Conservation (phyloP, 2,888 invertebrate species). For the Dasypogon diadema region DNA sequence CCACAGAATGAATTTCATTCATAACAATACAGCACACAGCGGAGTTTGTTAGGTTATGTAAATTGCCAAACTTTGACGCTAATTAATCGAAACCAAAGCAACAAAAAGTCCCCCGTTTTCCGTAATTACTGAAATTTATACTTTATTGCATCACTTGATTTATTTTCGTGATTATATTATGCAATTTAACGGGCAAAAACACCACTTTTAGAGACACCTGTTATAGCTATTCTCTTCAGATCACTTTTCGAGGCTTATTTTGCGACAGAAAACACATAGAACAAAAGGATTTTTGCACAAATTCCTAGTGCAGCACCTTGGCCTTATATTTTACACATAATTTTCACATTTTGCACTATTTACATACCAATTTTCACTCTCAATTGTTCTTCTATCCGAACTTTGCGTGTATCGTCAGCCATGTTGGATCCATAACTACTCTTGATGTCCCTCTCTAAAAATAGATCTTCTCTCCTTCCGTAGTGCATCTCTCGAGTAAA, state of each 20-base stretch:
- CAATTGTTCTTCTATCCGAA: constrained; percentile 92
- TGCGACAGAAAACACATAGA: no score
- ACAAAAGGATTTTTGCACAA: constrained; percentile 8
- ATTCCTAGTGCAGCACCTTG: not conserved
- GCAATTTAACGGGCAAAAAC: not conserved
- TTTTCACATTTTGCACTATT: constrained; percentile 58
- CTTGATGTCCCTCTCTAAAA: constrained; percentile 25
- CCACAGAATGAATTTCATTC: constrained; percentile 34
- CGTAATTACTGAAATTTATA: not conserved
- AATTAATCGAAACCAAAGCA: not conserved
- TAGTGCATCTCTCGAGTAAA: constrained; percentile 28
- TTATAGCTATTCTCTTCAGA: constrained; percentile 2
- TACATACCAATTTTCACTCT: constrained; percentile 94
- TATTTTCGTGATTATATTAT: not conserved
- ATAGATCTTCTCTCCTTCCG: constrained; percentile 31
- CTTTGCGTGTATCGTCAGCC: constrained; percentile 91
- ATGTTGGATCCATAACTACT: constrained; percentile 86
- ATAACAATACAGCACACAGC: constrained; percentile 44
- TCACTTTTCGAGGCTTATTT: not conserved
- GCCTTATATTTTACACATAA: not conserved
- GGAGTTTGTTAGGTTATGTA: constrained; percentile 44
- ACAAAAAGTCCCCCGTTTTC: not conserved
- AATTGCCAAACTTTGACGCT: constrained; percentile 40
- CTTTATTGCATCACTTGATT: not conserved
- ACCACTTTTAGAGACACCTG: constrained; percentile 28